phyloP scores from a whole-genome alignment of 2,888 invertebrate genomes.

The Sarcophaga caerulescens region DNA sequence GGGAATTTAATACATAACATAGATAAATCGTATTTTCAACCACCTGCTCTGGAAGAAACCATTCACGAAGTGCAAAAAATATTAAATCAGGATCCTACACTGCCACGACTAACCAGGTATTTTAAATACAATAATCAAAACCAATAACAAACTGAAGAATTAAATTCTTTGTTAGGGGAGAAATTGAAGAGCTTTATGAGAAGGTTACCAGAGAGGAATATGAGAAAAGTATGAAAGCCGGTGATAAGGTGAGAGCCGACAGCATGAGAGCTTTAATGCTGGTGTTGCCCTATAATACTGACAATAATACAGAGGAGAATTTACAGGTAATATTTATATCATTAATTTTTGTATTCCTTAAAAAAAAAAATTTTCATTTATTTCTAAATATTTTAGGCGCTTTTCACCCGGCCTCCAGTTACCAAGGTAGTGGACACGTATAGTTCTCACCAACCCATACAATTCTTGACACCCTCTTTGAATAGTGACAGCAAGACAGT shows the following conservation, averaged over 20 bases:
- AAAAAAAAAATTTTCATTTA: neutral
- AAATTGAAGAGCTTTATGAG: slow-evolving; percentile 81
- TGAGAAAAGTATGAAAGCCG: slow-evolving; percentile 79
- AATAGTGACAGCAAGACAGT: slow-evolving; percentile 74
- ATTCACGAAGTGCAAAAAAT: slow-evolving; percentile 81
- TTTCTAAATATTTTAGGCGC: slow-evolving; percentile 71
- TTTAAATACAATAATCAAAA: neutral
- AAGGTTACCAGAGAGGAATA: slow-evolving; percentile 81
- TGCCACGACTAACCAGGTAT: slow-evolving; percentile 80
- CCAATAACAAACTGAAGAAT: neutral
- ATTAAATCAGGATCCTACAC: slow-evolving; percentile 77
- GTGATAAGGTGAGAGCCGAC: slow-evolving; percentile 79
- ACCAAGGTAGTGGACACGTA: slow-evolving; percentile 79
- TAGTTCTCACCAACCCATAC: slow-evolving; percentile 76
- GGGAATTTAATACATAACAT: slow-evolving; percentile 68
- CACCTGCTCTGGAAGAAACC: slow-evolving; percentile 78
- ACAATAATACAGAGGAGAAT: slow-evolving; percentile 79
- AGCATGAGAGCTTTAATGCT: slow-evolving; percentile 81
- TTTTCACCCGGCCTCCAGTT: slow-evolving; percentile 80
- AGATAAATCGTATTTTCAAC: slow-evolving; percentile 74
- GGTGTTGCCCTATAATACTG: slow-evolving; percentile 80
- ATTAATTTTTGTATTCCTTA: neutral
- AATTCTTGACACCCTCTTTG: slow-evolving; percentile 76
- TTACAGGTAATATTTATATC: slow-evolving; percentile 73
- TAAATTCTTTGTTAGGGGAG: slow-evolving; percentile 74